A percentile compares a stretch with the other conserved stretches of the same genome.
phyloP scores from a whole-genome alignment of 2,888 invertebrate species.

The Aproaerema taeniolella region DNA sequence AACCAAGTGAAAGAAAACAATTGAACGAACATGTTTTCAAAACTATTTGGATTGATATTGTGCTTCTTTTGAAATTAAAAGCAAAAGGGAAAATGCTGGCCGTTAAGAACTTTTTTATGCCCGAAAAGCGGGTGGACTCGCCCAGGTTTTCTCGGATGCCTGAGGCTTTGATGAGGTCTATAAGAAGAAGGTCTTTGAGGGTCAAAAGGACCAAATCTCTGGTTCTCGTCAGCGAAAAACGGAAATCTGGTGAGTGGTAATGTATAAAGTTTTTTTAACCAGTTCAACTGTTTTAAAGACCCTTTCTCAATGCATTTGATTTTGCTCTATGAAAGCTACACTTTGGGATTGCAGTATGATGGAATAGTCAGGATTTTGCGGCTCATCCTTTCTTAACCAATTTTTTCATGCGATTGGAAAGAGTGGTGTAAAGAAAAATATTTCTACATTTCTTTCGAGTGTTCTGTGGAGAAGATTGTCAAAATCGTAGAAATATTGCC shows the following conservation, averaged over 20 bases:
- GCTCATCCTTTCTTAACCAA: too few species aligned
- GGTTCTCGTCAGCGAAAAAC: slow-evolving; percentile 83
- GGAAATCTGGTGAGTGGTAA: slow-evolving; percentile 87
- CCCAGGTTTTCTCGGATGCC: slow-evolving; percentile 82
- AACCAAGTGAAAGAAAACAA: slow-evolving; percentile 10
- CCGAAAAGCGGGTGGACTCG: slow-evolving; percentile 78
- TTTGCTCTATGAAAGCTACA: too few species aligned
- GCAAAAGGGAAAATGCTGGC: slow-evolving; percentile 79
- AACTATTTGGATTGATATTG: neutral
- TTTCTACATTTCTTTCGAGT: too few species aligned
- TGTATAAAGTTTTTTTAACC: slow-evolving; percentile 33
- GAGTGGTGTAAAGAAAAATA: too few species aligned
- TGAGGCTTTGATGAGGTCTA: slow-evolving; percentile 84
- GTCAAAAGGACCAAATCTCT: slow-evolving; percentile 86
- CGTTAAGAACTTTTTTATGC: slow-evolving; percentile 86
- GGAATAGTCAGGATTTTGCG: too few species aligned
- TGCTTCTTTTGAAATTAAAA: slow-evolving; percentile 5
- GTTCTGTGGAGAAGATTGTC: too few species aligned
- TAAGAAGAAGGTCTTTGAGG: slow-evolving; percentile 82
- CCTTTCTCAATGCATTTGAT: too few species aligned
- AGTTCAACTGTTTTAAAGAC: too few species aligned
- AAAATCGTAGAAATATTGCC: too few species aligned
- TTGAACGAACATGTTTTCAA: neutral
- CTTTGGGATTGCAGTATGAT: too few species aligned
- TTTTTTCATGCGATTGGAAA: too few species aligned